Percentiles rank a stretch among this genome's conserved stretches.
These are phyloP conservation scores for Eurytemora carolleeae DNA, from an alignment of 1,140 invertebrate species.

Conservation along the genomic window DNA sequence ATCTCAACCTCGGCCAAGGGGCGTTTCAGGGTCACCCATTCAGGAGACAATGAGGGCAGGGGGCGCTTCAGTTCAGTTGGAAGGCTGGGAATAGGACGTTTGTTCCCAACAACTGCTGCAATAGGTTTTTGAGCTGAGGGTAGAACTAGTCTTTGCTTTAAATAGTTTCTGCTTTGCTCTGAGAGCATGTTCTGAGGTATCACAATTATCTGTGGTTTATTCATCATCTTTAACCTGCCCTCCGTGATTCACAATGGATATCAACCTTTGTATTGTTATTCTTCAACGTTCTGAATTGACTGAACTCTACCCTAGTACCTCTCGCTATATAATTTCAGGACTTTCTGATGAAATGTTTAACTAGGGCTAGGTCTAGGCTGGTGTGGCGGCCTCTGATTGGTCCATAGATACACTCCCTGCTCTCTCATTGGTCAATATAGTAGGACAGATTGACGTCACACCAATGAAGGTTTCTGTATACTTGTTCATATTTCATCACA, in stretches of 20 bases:
- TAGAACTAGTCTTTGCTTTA: neutral
- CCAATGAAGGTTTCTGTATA: too few relatives aligned
- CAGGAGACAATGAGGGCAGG: too few relatives aligned
- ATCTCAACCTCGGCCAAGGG: too few relatives aligned
- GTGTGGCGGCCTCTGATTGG: neutral
- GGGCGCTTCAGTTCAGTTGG: neutral
- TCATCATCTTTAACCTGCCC: neutral
- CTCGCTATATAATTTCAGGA: too few relatives aligned
- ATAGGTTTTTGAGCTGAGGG: neutral
- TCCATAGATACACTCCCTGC: neutral
- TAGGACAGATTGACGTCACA: too few relatives aligned
- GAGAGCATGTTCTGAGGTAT: neutral
- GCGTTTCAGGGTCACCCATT: too few relatives aligned
- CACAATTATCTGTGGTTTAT: neutral
- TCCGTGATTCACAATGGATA: neutral
- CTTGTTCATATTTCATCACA: too few relatives aligned
- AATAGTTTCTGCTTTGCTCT: neutral
- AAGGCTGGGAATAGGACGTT: neutral
- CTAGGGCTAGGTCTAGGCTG: neutral
- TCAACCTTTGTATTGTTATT: neutral
- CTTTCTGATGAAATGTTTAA: neutral
- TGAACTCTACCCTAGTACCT: neutral
- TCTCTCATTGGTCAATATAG: neutral
- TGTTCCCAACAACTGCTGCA: neutral
- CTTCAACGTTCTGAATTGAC: neutral